Evolutionary conservation across 1,140 invertebrate species (phyloP), one percentile per base, ranked within the genome.

Genomic region (Magallana angulata): DNA sequence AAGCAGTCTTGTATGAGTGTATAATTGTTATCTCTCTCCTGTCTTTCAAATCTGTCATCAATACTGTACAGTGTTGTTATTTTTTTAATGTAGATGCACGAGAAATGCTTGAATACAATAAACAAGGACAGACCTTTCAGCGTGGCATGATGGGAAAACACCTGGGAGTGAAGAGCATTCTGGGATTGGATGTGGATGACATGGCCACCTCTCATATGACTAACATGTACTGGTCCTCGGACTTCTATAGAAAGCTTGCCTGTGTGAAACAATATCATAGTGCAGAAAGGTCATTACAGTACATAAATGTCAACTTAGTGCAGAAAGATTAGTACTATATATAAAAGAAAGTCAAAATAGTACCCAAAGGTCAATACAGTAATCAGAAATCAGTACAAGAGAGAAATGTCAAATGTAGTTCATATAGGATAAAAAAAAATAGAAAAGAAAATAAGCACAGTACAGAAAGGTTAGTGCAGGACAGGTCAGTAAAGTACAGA

Each of bases 151-250:
- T 24, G 57, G 24, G 59, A n/a, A 59, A 24, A 60, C 57, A 36
- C 57, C 12, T 60, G 7, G 56, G 57, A 62, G 9, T 60, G n/a
- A 62, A 84, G 9, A 84, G 30, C 57, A 82, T 62, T 84, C 58
- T 60, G 82, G 12, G 30, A 62, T 36, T 84, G 30, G 30, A 84
- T 82, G 57, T 36, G 2, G 48, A 82, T 6, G 48, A 57, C 48
- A 16, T 57, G 16, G 36, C 81, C 3, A 8, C 18, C 24, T 76
- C 68, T 30, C 68, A 76, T 12, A 76, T 76, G 68, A 57, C 14
- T n/a, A 82, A 82, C n/a, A 57, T 82, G 81, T 57, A 58, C 14
- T 82, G 81, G 81, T 11, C 81, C 0, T 56, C 18, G 0, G 57
- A 57, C 12, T 58, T 82, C 18, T 82, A 48, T 5, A n/a, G 48